Percentiles rank a stretch among this genome's conserved stretches.
Conservation (phyloP, 2,888 invertebrate species). For the Erebia epiphron region DNA sequence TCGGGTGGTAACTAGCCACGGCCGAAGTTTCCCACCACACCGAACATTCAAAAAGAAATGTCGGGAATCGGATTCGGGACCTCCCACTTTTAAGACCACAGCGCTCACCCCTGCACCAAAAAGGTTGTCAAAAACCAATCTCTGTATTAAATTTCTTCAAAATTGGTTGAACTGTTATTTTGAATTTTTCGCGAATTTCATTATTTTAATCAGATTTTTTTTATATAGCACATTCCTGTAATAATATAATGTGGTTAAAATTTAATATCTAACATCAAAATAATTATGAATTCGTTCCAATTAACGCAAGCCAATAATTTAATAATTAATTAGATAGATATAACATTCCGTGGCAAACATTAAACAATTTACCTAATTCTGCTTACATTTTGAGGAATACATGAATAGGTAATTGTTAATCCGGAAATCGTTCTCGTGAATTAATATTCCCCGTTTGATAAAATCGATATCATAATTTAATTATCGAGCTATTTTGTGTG, state of each 20-base stretch:
- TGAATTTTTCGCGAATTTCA: no score
- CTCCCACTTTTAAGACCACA: no score
- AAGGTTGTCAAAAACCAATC: no score
- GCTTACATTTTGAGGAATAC: background rate
- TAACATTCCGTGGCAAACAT: background rate
- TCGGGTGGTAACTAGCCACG: no score
- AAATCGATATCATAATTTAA: background rate
- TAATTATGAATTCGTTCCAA: background rate
- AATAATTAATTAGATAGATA: background rate
- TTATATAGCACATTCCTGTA: no score
- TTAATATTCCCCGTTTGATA: background rate
- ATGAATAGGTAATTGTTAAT: constrained; percentile 10
- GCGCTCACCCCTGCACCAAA: no score
- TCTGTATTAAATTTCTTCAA: no score
- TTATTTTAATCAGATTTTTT: no score
- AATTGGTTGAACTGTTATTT: no score
- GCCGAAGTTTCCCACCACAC: no score
- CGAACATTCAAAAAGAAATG: no score
- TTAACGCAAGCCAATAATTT: background rate
- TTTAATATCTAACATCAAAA: background rate
- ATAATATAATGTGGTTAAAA: background rate
- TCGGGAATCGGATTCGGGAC: no score
- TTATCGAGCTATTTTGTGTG: background rate
- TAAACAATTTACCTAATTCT: background rate
- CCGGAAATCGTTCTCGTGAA: background rate